Percentiles rank a stretch among this genome's conserved stretches.
Evolutionary conservation across 2,113 vertebrate genomes (phyloP).

Genomic region (Eolophus roseicapilla): DNA sequence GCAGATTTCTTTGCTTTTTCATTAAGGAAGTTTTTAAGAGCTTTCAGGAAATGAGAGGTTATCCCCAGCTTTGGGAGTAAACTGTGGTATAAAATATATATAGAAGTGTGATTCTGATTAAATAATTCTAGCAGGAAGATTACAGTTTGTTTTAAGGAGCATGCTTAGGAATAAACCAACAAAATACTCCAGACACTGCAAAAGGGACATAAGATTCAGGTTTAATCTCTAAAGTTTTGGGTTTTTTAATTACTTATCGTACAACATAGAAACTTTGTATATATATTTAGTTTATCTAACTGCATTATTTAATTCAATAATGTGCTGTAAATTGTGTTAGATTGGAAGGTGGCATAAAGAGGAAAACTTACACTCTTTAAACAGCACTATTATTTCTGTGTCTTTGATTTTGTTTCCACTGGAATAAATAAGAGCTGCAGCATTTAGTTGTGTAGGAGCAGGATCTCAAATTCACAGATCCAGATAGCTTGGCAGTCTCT

Average conservation of each 20-base stretch:
- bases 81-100: background rate
- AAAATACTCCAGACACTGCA: background rate
- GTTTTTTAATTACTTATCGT: background rate
- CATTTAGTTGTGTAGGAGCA: background rate
- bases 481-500: background rate
- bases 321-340: background rate
- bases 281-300: background rate
- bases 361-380: background rate
- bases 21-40: background rate
- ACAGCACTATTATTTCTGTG: background rate
- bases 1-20: background rate
- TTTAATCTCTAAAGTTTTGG: background rate
- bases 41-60: background rate
- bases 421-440: background rate
- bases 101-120: background rate
- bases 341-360: background rate
- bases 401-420: background rate
- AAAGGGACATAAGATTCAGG: background rate
- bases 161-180: background rate
- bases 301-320: background rate
- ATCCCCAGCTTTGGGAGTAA: background rate
- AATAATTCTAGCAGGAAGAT: background rate
- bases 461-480: background rate
- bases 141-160: background rate
- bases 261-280: background rate